These are phyloP conservation scores for Campoplex nolae DNA, from an alignment of 2,888 invertebrate species.

Conservation along the genomic window DNA sequence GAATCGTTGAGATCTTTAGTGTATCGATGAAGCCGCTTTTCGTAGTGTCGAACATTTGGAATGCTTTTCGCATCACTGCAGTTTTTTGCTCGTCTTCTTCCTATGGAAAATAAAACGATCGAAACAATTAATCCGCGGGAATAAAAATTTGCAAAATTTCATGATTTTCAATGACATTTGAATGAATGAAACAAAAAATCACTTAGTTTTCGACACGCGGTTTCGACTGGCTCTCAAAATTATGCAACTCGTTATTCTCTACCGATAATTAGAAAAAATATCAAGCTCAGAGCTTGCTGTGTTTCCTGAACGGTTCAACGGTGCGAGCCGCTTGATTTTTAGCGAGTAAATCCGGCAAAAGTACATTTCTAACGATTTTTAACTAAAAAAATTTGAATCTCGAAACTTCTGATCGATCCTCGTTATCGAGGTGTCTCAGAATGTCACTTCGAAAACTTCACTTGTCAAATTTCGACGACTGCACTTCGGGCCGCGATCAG, in stretches of 20 bases:
- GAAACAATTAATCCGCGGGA: not conserved
- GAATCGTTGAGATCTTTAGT: constrained; percentile 94
- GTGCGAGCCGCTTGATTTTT: too few relatives aligned
- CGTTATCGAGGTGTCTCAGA: not conserved
- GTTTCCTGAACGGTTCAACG: too few relatives aligned
- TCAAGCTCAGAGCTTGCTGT: too few relatives aligned
- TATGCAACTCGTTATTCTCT: too few relatives aligned
- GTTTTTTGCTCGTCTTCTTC: constrained; percentile 92
- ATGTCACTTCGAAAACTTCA: constrained; percentile 37
- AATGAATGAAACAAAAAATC: too few relatives aligned
- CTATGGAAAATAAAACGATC: constrained; percentile 67
- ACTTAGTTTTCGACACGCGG: too few relatives aligned
- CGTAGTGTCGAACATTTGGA: constrained; percentile 98
- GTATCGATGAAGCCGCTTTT: constrained; percentile 97
- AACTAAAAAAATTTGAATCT: not conserved
- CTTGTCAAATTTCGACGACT: constrained; percentile 10
- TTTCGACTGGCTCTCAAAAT: too few relatives aligned
- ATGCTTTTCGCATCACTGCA: constrained; percentile 97
- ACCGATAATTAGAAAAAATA: too few relatives aligned
- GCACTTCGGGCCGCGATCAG: constrained; percentile 4
- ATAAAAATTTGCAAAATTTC: not conserved
- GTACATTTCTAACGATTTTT: not conserved
- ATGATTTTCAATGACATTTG: too few relatives aligned
- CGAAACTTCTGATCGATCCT: not conserved
- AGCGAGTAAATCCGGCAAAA: too few relatives aligned